A percentile compares a stretch with the other conserved stretches of the same genome.
Evolutionary conservation across 2,797 vertebrate species (phyloP).

Genomic region (Rhabdomys pumilio): DNA sequence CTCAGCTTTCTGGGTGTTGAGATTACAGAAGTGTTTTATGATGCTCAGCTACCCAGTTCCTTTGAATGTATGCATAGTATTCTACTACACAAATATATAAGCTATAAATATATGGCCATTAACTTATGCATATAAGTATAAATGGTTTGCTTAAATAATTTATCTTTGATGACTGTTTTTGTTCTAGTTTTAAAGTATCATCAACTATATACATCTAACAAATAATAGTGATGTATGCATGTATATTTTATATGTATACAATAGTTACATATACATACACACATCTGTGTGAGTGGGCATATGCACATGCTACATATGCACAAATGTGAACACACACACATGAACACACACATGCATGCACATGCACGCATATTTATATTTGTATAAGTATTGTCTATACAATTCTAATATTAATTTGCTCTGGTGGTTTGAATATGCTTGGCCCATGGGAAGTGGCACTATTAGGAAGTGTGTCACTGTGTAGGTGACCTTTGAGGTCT

Average conservation of each 20-base stretch:
- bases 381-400: not conserved
- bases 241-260: not conserved
- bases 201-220: not conserved
- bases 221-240: not conserved
- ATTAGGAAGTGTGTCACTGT: not conserved
- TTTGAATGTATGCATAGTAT: conserved; percentile 48
- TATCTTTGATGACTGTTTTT: conserved; percentile 49
- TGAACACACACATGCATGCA: not conserved
- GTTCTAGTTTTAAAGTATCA: conserved; percentile 54
- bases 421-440: not conserved
- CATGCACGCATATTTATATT: not conserved
- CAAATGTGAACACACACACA: no score
- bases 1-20: not conserved
- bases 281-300: not conserved
- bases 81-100: conserved; percentile 37
- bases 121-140: not conserved
- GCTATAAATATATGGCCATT: not conserved
- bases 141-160: conserved; percentile 42
- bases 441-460: not conserved
- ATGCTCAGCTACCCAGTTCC: not conserved
- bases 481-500: not conserved
- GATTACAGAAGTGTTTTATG: not conserved
- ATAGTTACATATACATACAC: not conserved
- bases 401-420: not conserved
- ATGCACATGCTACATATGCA: no score